phyloP scores from a whole-genome alignment of 1,140 invertebrate genomes.

The Nymphalis io region DNA sequence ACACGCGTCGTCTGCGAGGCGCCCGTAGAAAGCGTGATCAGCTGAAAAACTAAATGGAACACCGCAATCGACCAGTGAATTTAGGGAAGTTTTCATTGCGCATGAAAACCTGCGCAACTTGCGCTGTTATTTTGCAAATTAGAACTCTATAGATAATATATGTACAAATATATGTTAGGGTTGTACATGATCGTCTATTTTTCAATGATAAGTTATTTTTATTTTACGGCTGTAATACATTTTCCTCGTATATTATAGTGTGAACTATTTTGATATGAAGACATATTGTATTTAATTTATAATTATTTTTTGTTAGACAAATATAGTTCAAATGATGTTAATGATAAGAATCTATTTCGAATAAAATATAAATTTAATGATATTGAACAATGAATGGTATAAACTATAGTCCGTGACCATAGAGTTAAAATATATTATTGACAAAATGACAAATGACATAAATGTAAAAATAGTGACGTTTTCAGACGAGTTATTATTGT shows the following conservation, averaged over 20 bases:
- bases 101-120: slow-evolving; percentile 76
- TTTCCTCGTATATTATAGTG: too few relatives aligned
- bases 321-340: not conserved
- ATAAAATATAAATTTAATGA: not conserved
- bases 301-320: not conserved
- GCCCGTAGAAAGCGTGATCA: slow-evolving; percentile 74
- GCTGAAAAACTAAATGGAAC: slow-evolving; percentile 78
- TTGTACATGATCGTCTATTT: slow-evolving; percentile 4
- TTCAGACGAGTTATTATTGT: slow-evolving; percentile 50
- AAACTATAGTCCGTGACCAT: not conserved
- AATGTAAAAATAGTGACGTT: slow-evolving; percentile 62
- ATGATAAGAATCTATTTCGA: not conserved
- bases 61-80: slow-evolving; percentile 74
- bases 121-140: slow-evolving; percentile 60
- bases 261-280: too few relatives aligned
- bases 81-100: slow-evolving; percentile 68
- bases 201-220: not conserved
- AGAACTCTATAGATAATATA: slow-evolving; percentile 11
- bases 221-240: not conserved
- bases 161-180: slow-evolving; percentile 11
- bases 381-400: not conserved
- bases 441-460: slow-evolving; percentile 26
- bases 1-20: slow-evolving; percentile 70
- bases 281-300: not conserved
- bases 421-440: slow-evolving; percentile 19